These are phyloP conservation scores for Callithrix jacchus DNA, from an alignment of 2,113 vertebrate species.

Conservation along the genomic window DNA sequence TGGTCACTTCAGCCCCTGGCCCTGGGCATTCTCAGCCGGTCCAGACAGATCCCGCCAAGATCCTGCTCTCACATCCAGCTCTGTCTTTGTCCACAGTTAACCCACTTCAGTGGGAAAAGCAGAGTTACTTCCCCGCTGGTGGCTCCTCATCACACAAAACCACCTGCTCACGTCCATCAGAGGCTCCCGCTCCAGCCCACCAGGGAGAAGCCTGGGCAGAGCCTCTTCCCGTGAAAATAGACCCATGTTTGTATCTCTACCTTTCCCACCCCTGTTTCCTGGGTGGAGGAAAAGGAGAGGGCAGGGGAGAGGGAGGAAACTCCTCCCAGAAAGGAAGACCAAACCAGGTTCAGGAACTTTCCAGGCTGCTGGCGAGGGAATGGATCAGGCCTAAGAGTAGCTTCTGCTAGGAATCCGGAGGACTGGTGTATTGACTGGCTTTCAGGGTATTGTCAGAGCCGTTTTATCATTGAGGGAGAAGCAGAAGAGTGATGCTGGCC, in stretches of 20 bases:
- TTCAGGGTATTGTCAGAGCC: background rate
- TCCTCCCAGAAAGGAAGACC: background rate
- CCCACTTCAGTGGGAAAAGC: conserved; percentile 72
- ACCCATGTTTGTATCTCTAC: conserved; percentile 48
- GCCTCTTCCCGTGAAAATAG: conserved; percentile 79
- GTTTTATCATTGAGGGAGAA: background rate
- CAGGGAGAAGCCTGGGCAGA: conserved; percentile 14
- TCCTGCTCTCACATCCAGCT: conserved; percentile 20
- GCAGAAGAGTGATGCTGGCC: accelerated
- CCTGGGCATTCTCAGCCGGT: background rate
- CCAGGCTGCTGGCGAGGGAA: background rate
- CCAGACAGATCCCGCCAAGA: background rate
- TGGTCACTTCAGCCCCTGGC: background rate
- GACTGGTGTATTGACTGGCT: background rate
- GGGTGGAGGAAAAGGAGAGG: background rate
- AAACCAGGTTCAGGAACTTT: background rate
- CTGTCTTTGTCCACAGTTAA: conserved; percentile 63
- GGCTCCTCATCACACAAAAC: conserved; percentile 55
- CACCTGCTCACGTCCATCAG: conserved; percentile 84
- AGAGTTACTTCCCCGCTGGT: conserved; percentile 20
- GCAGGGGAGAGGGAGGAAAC: background rate
- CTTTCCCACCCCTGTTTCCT: conserved; percentile 17
- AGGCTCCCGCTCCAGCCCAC: background rate
- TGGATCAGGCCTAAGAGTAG: accelerated
- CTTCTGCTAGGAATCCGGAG: background rate